These are phyloP conservation scores for Condylostylus longicornis DNA, from an alignment of 1,140 invertebrate species.

Conservation along the genomic window DNA sequence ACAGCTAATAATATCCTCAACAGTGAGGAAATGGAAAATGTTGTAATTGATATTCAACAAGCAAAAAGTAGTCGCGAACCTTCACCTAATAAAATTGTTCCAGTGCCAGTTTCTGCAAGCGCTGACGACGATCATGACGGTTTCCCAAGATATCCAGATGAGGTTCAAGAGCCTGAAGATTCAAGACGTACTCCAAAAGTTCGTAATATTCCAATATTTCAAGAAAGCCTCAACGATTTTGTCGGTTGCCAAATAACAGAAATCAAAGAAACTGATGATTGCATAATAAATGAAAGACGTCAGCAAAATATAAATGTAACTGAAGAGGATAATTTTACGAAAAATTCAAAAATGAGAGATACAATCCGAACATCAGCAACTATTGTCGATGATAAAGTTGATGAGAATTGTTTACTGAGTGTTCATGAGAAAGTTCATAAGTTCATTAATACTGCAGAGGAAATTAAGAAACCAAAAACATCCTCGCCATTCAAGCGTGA, in stretches of 20 bases:
- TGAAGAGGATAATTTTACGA: conserved; percentile 1
- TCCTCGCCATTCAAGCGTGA: conserved; percentile 21
- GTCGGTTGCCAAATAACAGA: conserved; percentile 29
- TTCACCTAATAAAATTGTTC: conserved; percentile 48
- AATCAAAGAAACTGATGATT: conserved; percentile 7
- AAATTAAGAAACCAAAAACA: conserved; percentile 24
- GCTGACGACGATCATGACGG: conserved; percentile 37
- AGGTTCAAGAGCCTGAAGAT: conserved; percentile 54
- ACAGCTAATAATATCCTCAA: conserved; percentile 21
- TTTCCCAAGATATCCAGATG: conserved; percentile 49
- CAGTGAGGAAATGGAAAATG: conserved; percentile 33
- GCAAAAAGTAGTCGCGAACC: conserved; percentile 55
- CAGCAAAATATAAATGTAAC: conserved; percentile 1
- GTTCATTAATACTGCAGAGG: conserved; percentile 35
- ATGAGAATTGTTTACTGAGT: conserved; percentile 39
- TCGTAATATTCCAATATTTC: conserved; percentile 29
- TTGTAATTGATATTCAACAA: conserved; percentile 46
- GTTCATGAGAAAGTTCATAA: conserved; percentile 45
- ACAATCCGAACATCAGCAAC: conserved; percentile 10
- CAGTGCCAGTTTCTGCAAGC: conserved; percentile 41
- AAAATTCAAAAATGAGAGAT: conserved; percentile 12
- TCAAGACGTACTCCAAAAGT: conserved; percentile 29
- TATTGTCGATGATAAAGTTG: conserved; percentile 10
- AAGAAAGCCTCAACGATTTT: conserved; percentile 25
- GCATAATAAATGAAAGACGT: conserved; percentile 1